Evolutionary conservation across 1,140 invertebrate genomes (phyloP).

Genomic region (Zophobas morio): DNA sequence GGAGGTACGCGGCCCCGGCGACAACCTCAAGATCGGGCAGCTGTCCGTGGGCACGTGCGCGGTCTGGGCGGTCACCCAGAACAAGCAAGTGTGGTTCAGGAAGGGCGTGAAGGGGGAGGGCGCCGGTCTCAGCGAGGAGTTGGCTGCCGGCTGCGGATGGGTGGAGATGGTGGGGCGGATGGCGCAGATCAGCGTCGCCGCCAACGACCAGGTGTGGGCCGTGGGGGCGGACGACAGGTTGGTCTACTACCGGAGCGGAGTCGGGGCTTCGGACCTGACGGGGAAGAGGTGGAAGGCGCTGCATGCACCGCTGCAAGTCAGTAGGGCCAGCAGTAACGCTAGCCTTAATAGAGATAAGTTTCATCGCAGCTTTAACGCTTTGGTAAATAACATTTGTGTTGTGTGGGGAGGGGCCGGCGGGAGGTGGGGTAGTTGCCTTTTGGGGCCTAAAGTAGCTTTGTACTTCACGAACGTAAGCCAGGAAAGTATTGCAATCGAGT

Average conservation of each 20-base stretch:
- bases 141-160: constrained; percentile 84
- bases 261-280: constrained; percentile 82
- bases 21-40: constrained; percentile 79
- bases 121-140: constrained; percentile 78
- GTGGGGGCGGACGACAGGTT: constrained; percentile 80
- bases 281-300: constrained; percentile 89
- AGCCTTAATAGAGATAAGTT: constrained; percentile 71
- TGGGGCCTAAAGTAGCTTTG: background rate
- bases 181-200: constrained; percentile 84
- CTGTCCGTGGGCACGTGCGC: constrained; percentile 87
- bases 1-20: constrained; percentile 82
- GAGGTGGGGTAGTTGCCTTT: background rate
- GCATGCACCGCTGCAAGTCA: constrained; percentile 83
- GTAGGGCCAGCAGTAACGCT: constrained; percentile 82
- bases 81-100: constrained; percentile 91
- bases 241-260: constrained; percentile 85
- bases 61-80: constrained; percentile 89
- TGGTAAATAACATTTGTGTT: constrained; percentile 51
- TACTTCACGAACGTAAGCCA: too few species aligned
- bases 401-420: background rate
- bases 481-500: too few species aligned
- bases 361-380: constrained; percentile 67
- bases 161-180: constrained; percentile 89
- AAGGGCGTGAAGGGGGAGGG: constrained; percentile 84
- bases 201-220: constrained; percentile 88